These are phyloP conservation scores for Lycorma delicatula DNA, from an alignment of 1,140 invertebrate species.

Conservation along the genomic window DNA sequence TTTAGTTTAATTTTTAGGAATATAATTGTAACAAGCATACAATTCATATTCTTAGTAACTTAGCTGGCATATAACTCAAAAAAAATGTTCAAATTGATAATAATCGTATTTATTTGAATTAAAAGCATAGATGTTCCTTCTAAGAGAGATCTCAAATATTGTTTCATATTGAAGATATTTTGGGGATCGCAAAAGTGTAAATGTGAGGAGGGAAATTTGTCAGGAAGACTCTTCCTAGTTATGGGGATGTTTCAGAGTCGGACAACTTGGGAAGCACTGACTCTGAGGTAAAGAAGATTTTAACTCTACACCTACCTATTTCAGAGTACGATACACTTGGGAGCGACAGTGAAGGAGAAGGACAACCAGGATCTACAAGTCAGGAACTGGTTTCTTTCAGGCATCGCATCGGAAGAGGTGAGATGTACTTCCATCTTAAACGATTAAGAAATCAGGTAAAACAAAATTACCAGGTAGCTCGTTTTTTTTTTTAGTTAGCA, in stretches of 20 bases:
- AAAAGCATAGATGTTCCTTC: no score
- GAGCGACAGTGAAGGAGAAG: constrained; percentile 63
- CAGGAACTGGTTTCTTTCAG: constrained; percentile 50
- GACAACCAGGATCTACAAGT: constrained; percentile 32
- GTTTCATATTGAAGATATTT: no score
- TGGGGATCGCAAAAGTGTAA: no score
- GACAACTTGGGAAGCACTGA: constrained; percentile 78
- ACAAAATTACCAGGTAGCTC: neutral
- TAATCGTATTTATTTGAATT: no score
- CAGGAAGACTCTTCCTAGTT: no score
- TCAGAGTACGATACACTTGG: constrained; percentile 75
- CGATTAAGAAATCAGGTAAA: neutral
- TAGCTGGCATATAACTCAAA: no score
- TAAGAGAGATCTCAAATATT: no score
- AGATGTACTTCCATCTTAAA: constrained; percentile 24
- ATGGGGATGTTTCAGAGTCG: constrained; percentile 65
- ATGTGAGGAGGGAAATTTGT: no score
- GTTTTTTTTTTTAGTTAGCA: neutral
- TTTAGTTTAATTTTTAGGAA: no score
- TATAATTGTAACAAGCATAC: no score
- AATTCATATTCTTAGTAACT: no score
- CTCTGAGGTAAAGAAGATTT: constrained; percentile 79
- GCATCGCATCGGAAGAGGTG: constrained; percentile 46
- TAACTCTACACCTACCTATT: constrained; percentile 79
- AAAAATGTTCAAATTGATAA: no score